These are phyloP conservation scores for Vulpes lagopus DNA, from an alignment of 2,113 vertebrate genomes.

Conservation along the genomic window DNA sequence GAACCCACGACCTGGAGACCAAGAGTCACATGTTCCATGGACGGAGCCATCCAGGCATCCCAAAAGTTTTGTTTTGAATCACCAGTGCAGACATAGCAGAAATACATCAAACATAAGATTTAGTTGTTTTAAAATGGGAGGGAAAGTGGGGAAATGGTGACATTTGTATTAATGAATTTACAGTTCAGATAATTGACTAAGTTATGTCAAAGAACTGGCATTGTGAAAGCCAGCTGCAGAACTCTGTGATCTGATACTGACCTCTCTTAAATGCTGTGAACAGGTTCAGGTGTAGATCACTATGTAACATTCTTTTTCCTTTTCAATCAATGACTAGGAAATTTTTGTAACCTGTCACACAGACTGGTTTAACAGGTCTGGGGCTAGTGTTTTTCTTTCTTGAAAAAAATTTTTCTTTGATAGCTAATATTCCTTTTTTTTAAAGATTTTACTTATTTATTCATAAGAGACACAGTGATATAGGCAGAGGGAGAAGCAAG, in stretches of 20 bases:
- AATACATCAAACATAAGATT: conserved; percentile 22
- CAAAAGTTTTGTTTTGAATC: conserved; percentile 47
- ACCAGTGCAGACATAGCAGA: conserved; percentile 4
- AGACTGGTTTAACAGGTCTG: conserved; percentile 60
- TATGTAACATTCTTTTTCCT: conserved; percentile 5
- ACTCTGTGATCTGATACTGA: conserved; percentile 3
- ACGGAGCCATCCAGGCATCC: background rate
- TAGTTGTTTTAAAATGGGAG: conserved; percentile 50
- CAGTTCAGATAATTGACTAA: conserved; percentile 25
- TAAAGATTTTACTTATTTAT: too few species aligned
- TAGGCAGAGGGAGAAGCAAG: too few species aligned
- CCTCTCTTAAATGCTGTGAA: background rate
- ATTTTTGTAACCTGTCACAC: background rate
- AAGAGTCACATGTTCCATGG: background rate
- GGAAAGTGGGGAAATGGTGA: conserved; percentile 23
- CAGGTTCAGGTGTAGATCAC: conserved; percentile 18
- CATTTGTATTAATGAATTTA: conserved; percentile 55
- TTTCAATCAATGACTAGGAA: conserved; percentile 49
- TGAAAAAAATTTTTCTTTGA: background rate
- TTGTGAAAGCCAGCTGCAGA: conserved; percentile 62
- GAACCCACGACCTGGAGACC: too few species aligned
- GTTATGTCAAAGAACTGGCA: conserved; percentile 19
- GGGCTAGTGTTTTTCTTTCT: conserved; percentile 22
- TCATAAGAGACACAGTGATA: too few species aligned
- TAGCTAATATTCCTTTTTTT: background rate